Evolutionary conservation across 2,888 invertebrate genomes (phyloP), one percentile per base, ranked within the genome.

Genomic region (Hemithea aestivaria): DNA sequence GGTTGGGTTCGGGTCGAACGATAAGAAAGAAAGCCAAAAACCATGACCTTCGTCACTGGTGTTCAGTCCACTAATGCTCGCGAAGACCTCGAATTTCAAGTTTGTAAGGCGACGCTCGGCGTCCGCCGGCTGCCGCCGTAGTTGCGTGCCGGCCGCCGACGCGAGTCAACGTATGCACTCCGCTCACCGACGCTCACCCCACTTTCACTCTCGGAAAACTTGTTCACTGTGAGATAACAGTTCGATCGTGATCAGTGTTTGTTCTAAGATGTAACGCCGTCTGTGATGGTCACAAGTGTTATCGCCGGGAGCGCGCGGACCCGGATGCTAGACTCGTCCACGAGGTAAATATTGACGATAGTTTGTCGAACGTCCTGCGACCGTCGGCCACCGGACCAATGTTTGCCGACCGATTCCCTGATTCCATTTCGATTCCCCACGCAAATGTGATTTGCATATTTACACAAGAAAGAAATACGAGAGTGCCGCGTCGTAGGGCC

Each of bases 281-380:
- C 35, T 57, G 61, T 66, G 61, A 58, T 69, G 64, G 57, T 64
- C 55, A 50, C 44, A 53, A 53, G 48, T 59, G 10, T 12, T 6
- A 58, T 68, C 68, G 67, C 64, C 61, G 66, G 65, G 66, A 62
- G 59, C 58, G 38, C 47, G 49, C 53, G 58, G 56, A 62, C 66
- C 64, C 16, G 26, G 21, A 67, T 75, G 73, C 59, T 67, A 63
- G 57, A 49, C 35, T 53, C 65, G 58, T 65, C 57, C 62, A 55
- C 53, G 70, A 78, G 83, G 83, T 84, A 84, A 84, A 82, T 80
- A 83, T 78, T 79, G 70, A 66, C 68, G 56, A 37, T 53, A 53
- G 47, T 47, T 46, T 53, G 49, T 48, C 42, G 40, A 40, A 48
- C 25, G 51, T 48, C 48, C 47, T 48, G 44, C 50, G 49, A 41